These are phyloP conservation scores for Lacerta agilis DNA, from an alignment of 2,797 vertebrate genomes.

Conservation along the genomic window DNA sequence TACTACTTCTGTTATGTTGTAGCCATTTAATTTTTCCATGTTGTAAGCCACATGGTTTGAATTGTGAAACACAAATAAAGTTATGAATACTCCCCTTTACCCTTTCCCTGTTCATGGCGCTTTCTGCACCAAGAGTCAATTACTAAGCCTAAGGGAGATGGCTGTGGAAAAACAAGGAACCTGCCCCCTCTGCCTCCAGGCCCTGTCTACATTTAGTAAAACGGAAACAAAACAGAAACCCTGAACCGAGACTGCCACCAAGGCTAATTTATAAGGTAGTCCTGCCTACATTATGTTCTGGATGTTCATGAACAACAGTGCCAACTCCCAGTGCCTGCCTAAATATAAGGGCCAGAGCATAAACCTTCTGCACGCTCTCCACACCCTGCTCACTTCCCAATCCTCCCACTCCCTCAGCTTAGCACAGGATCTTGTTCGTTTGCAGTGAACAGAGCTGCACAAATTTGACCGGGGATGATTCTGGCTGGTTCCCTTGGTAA, in stretches of 20 bases:
- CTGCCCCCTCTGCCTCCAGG: too few species aligned
- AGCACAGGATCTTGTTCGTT: background rate
- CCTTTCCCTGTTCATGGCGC: too few species aligned
- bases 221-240: background rate
- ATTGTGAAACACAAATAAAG: too few species aligned
- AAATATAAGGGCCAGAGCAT: background rate
- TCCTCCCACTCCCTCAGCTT: background rate
- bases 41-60: too few species aligned
- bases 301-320: background rate
- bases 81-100: too few species aligned
- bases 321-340: background rate
- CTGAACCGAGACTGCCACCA: too few species aligned
- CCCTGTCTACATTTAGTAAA: background rate
- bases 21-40: too few species aligned
- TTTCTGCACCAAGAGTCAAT: background rate
- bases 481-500: constrained; percentile 12
- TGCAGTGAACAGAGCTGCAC: background rate
- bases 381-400: background rate
- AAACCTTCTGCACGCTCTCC: background rate
- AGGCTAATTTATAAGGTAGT: background rate
- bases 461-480: constrained; percentile 3
- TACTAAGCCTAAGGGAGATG: background rate
- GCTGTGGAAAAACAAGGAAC: too few species aligned
- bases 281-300: too few species aligned
- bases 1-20: too few species aligned